phyloP scores from a whole-genome alignment of 2,888 invertebrate genomes.

The Aplocera efformata region DNA sequence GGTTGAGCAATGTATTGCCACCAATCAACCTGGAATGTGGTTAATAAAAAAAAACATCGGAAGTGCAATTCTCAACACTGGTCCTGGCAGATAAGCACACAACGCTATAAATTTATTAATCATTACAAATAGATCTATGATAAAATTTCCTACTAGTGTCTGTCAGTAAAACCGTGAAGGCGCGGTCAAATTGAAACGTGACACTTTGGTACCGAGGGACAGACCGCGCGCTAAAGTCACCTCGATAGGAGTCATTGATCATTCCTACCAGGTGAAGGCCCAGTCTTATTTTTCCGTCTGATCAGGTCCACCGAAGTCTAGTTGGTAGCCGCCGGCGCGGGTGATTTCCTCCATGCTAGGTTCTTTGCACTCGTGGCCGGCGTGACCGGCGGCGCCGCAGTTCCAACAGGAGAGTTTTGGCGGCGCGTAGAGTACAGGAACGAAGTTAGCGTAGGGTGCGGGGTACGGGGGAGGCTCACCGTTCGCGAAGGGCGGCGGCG shows the following conservation, averaged over 20 bases:
- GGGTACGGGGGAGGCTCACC: conserved; percentile 71
- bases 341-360: conserved; percentile 96
- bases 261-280: conserved; percentile 26
- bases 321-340: conserved; percentile 84
- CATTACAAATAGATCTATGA: conserved; percentile 40
- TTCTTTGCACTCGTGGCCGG: conserved; percentile 92
- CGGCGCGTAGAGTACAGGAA: conserved; percentile 79
- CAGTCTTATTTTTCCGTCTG: conserved; percentile 60
- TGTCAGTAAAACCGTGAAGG: conserved; percentile 31
- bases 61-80: conserved; percentile 61
- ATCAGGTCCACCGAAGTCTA: conserved; percentile 82
- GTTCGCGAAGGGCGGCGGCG: conserved; percentile 69
- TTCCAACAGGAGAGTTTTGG: conserved; percentile 92
- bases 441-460: conserved; percentile 67
- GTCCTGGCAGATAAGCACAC: conserved; percentile 50
- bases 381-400: conserved; percentile 92
- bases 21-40: conserved; percentile 37
- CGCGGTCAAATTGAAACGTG: conserved; percentile 40
- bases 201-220: conserved; percentile 48
- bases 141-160: conserved; percentile 40
- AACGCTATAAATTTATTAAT: conserved; percentile 38
- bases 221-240: conserved; percentile 33
- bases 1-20: conserved; percentile 3
- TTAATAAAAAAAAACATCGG: conserved; percentile 39
- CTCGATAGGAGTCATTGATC: conserved; percentile 19